phyloP scores from a whole-genome alignment of 1,140 invertebrate genomes.

The Solen grandis region DNA sequence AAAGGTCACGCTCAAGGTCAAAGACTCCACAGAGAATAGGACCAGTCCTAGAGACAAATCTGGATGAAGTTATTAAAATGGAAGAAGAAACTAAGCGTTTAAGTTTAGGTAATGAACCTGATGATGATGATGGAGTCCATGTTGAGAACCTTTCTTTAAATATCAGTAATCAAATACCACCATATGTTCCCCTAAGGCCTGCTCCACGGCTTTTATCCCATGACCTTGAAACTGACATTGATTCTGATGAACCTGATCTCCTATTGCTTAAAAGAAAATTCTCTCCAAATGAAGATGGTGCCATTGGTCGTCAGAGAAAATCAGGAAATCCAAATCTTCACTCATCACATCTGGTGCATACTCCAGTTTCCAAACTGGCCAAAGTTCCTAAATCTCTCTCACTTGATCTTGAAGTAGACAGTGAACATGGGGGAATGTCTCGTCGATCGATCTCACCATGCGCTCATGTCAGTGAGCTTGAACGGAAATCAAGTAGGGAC shows the following conservation, averaged over 20 bases:
- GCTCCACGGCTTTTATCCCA: constrained; percentile 24
- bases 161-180: background rate
- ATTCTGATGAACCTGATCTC: constrained; percentile 32
- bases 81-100: constrained; percentile 21
- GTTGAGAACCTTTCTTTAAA: constrained; percentile 7
- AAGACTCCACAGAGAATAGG: constrained; percentile 43
- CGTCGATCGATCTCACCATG: constrained; percentile 44
- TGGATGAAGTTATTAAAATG: constrained; percentile 51
- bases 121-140: constrained; percentile 42
- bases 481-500: background rate
- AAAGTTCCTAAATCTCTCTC: constrained; percentile 21
- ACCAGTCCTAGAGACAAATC: constrained; percentile 49
- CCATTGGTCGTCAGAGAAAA: background rate
- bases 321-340: too few species aligned
- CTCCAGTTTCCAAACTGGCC: constrained; percentile 11
- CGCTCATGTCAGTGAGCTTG: constrained; percentile 29
- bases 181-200: background rate
- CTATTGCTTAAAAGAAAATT: constrained; percentile 19
- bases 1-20: constrained; percentile 36
- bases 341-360: too few species aligned
- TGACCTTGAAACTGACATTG: constrained; percentile 54
- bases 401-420: constrained; percentile 9
- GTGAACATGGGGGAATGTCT: background rate
- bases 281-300: background rate
- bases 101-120: background rate